Evolutionary conservation across 2,113 vertebrate species (phyloP).

Genomic region (Todiramphus saurophagus): DNA sequence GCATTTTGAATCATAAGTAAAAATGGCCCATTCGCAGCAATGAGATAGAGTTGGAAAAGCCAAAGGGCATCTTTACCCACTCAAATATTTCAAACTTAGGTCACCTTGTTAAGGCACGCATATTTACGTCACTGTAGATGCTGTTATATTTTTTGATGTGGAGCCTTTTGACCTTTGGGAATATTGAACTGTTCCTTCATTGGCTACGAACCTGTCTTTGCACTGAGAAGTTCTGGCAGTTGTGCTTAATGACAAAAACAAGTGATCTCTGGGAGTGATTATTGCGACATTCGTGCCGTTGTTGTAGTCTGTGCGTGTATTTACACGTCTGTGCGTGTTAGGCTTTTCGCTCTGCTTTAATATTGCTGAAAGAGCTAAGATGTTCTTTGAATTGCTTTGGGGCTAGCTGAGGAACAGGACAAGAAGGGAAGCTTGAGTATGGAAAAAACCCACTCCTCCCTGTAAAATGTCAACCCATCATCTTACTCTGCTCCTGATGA

Average conservation of each 20-base stretch:
- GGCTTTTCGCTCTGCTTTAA: not conserved
- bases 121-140: conserved; percentile 42
- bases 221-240: conserved; percentile 3
- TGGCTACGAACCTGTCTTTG: conserved; percentile 11
- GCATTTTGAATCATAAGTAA: not conserved
- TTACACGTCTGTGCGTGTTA: not conserved
- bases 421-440: not conserved
- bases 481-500: not conserved
- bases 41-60: conserved; percentile 2
- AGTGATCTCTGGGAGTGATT: conserved; percentile 7
- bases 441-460: not conserved
- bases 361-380: not conserved
- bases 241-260: conserved; percentile 8
- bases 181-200: conserved; percentile 36
- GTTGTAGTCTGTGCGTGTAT: conserved; percentile 24
- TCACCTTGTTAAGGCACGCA: conserved; percentile 57
- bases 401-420: not conserved
- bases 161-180: conserved; percentile 63
- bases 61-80: conserved; percentile 53
- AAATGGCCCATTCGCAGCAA: not conserved
- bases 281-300: not conserved
- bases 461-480: not conserved
- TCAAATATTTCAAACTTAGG: conserved; percentile 45
- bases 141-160: conserved; percentile 60
- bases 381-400: not conserved